Conservation (phyloP, 2,888 invertebrate species). For the Saturnia japonica region DNA sequence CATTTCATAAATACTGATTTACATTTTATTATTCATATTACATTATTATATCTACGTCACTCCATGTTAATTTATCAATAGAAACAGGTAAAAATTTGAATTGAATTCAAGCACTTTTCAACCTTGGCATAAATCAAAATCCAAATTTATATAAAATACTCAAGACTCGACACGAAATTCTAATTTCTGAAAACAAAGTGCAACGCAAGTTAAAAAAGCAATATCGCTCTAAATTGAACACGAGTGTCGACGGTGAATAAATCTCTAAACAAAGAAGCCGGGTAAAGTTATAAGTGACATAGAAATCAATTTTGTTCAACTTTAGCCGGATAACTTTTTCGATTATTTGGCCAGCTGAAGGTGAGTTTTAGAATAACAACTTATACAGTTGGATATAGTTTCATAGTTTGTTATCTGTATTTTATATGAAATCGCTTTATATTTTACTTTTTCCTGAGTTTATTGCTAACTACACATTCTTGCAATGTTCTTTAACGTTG, state of each 20-base stretch:
- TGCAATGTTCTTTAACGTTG: not conserved
- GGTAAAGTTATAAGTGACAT: slow-evolving; percentile 48
- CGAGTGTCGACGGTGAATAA: slow-evolving; percentile 14
- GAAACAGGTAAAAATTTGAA: not conserved
- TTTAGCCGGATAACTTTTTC: slow-evolving; percentile 58
- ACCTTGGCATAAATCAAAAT: not conserved
- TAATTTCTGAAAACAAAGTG: slow-evolving; percentile 1
- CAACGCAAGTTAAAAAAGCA: not conserved
- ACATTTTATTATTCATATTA: not conserved
- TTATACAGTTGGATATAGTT: slow-evolving; percentile 20
- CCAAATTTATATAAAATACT: not conserved
- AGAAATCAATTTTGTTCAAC: slow-evolving; percentile 50
- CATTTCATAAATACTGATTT: not conserved
- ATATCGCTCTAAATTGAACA: slow-evolving; percentile 18
- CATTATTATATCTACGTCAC: not conserved
- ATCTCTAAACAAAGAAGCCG: slow-evolving; percentile 38
- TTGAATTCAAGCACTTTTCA: not conserved
- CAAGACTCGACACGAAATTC: not conserved
- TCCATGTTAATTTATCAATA: not conserved
- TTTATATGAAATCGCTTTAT: not conserved
- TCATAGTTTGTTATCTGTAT: slow-evolving; percentile 8
- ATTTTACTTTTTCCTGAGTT: not conserved
- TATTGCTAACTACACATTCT: not conserved
- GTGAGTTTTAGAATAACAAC: slow-evolving; percentile 31
- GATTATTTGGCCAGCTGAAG: slow-evolving; percentile 49